Base-by-base conservation (phyloP, 2,113 vertebrate species). In the Numida meleagris region DNA sequence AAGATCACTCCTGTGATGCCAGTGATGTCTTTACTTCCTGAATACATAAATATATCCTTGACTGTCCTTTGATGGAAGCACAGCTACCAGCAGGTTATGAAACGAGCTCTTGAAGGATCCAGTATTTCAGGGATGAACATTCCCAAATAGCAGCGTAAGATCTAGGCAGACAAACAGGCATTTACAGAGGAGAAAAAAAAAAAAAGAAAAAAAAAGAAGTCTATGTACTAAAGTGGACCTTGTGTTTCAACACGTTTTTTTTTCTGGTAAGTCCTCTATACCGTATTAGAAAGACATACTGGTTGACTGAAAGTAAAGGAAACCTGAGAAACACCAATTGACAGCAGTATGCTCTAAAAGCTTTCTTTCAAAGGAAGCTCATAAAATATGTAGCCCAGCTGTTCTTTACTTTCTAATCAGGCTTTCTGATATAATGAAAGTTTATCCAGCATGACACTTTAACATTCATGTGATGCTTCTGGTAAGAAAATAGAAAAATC, bases 331-430 rank as follows among this genome's bases (percentile, higher is more conserved):
- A 80, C 51, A 53, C 45, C 76, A 74, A 94, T 74, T 82, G 80
- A 71, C 65, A 95, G 58, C 24, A 74, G 33, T 46, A 93, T 17
- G 42, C 67, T 82, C 70, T 75, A 66, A 88, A 58, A 93, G 25
- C 38, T 48, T 57, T 74, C 43, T 82, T 88, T 88, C 72, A 91
- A 70, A 95, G 55, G 62, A 83, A 86, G 25, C 40, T 92, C 50
- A 93, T 86, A 90, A 95, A 97, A 94, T 80, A 84, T 65, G 72
- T 66, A 93, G 67, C 74, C 75, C 68, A 79, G 92, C 61, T 91
- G 34, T 89, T 95, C 66, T 83, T 89, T 88, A 83, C 89, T 92
- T 95, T 74, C 66, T 94, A 95, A 96, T 95, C 75, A 93, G 82
- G 27, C 55, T 34, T 79, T 92, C 46, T 91, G 66, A 51, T 86